Conservation (phyloP, 1,140 invertebrate genomes). For the Cyclargus thomasi region DNA sequence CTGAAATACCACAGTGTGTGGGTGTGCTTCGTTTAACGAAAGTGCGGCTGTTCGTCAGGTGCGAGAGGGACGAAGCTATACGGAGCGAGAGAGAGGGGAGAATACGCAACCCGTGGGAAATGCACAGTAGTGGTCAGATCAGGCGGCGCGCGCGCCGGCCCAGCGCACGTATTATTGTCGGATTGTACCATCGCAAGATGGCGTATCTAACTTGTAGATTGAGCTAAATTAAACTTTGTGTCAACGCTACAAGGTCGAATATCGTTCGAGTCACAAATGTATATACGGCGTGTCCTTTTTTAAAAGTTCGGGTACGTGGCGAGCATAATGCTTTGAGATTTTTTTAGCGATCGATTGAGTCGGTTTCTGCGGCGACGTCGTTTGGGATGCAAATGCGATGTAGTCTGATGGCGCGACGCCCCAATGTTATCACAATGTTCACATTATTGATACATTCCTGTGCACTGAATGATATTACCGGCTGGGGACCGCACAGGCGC, state of each 20-base stretch:
- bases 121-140: conserved; percentile 76
- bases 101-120: conserved; percentile 71
- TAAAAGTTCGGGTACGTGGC: conserved; percentile 48
- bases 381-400: conserved; percentile 62
- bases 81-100: conserved; percentile 37
- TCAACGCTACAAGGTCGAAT: conserved; percentile 37
- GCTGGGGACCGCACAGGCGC: background rate
- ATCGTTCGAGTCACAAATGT: conserved; percentile 29
- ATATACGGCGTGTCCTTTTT: conserved; percentile 36
- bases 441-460: conserved; percentile 3
- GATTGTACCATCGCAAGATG: conserved; percentile 46
- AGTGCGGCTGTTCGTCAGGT: conserved; percentile 68
- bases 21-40: conserved; percentile 72
- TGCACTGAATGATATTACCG: conserved; percentile 1
- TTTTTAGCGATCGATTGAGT: conserved; percentile 70
- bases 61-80: conserved; percentile 46
- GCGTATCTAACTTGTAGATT: conserved; percentile 40
- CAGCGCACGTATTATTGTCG: conserved; percentile 70
- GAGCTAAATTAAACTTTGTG: conserved; percentile 29
- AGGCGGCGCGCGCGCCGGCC: conserved; percentile 69
- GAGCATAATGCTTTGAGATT: conserved; percentile 53
- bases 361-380: conserved; percentile 50
- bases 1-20: conserved; percentile 72
- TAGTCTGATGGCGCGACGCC: conserved; percentile 55
- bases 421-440: conserved; percentile 1